Percentiles rank a stretch among this genome's conserved stretches.
Evolutionary conservation across 2,113 vertebrate species (phyloP).

Genomic region (Vidua chalybeata): DNA sequence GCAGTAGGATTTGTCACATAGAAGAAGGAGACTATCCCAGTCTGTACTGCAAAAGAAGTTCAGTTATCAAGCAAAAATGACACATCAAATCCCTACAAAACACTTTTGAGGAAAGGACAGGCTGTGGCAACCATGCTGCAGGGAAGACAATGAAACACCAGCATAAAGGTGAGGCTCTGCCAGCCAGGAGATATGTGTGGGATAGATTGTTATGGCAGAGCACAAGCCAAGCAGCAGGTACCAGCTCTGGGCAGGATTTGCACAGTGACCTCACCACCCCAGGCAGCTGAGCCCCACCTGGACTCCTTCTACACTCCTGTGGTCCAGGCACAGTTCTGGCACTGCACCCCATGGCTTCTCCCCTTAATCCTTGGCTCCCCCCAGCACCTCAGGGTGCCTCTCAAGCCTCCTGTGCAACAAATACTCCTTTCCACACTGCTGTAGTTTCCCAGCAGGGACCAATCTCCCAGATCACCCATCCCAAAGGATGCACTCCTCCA

Average conservation of each 20-base stretch:
- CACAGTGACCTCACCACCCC: not conserved
- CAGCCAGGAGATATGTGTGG: not conserved
- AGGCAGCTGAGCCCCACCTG: not conserved
- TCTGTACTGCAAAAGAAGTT: not conserved
- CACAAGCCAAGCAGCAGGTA: not conserved
- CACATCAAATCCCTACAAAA: not conserved
- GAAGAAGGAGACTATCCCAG: not conserved
- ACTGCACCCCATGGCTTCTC: not conserved
- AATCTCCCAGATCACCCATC: not conserved
- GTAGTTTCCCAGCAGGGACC: not conserved
- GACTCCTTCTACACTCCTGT: not conserved
- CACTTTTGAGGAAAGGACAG: not conserved
- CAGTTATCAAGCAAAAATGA: not conserved
- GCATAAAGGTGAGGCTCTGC: not conserved
- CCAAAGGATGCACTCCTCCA: not conserved
- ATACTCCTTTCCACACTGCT: not conserved
- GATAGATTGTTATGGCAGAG: not conserved
- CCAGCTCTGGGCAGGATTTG: not conserved
- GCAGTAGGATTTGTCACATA: not conserved
- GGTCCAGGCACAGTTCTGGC: not conserved
- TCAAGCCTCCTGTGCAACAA: not conserved
- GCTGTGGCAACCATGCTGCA: not conserved
- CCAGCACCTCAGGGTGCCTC: not conserved
- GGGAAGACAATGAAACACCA: not conserved
- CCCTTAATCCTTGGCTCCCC: not conserved